Percentiles rank a stretch among this genome's conserved stretches.
Evolutionary conservation across 2,113 vertebrate species (phyloP).

Genomic region (Strix uralensis): DNA sequence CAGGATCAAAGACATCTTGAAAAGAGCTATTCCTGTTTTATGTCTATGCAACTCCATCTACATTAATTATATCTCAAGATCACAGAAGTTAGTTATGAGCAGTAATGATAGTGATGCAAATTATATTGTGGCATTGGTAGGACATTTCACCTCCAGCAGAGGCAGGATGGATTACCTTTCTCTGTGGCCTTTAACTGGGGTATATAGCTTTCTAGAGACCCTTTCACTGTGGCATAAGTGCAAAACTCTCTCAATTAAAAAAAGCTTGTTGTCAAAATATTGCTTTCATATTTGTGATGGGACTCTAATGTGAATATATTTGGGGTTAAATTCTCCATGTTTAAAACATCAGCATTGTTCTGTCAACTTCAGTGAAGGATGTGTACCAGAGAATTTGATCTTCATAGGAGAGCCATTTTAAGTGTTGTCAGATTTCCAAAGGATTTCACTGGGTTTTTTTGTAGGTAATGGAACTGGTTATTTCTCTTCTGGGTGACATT

Average conservation of each 20-base stretch:
- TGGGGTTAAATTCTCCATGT: not conserved
- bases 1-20: constrained; percentile 59
- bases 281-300: not conserved
- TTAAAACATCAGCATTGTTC: not conserved
- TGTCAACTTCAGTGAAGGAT: not conserved
- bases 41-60: constrained; percentile 25
- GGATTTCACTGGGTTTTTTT: not conserved
- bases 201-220: not conserved
- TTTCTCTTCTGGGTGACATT: not conserved
- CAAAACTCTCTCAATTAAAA: not conserved
- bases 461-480: not conserved
- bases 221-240: not conserved
- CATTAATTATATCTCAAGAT: constrained; percentile 60
- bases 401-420: not conserved
- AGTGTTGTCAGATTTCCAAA: not conserved
- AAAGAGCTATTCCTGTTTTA: constrained; percentile 45
- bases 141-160: not conserved
- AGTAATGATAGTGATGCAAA: constrained; percentile 22
- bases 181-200: not conserved
- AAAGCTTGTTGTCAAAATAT: not conserved
- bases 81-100: constrained; percentile 35
- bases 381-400: not conserved
- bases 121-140: not conserved
- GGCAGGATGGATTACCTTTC: not conserved
- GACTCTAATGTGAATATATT: not conserved